Percentiles rank a stretch among this genome's conserved stretches.
These are phyloP conservation scores for Vulpes ferrilata DNA, from an alignment of 2,113 vertebrate species.

Conservation along the genomic window DNA sequence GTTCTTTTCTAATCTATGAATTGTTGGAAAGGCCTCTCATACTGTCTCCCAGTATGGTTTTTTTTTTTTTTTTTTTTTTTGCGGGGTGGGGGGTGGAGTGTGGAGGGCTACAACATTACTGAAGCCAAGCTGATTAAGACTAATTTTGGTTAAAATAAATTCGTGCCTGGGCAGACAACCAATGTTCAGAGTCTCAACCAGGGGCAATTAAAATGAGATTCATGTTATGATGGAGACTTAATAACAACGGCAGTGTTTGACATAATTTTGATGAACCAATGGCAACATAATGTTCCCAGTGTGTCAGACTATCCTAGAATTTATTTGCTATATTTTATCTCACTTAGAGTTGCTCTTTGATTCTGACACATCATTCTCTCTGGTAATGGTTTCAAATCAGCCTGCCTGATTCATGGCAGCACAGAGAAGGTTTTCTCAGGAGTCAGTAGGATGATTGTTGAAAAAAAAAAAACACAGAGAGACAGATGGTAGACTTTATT, in stretches of 20 bases:
- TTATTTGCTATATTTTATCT: constrained; percentile 49
- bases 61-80: neutral
- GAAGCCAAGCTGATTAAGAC: constrained; percentile 69
- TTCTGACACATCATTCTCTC: constrained; percentile 49
- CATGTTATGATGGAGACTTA: constrained; percentile 26
- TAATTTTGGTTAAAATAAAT: constrained; percentile 78
- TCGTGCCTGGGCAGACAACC: constrained; percentile 71
- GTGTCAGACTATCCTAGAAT: neutral
- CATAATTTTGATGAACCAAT: neutral
- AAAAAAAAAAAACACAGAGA: constrained; percentile 29
- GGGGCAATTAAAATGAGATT: constrained; percentile 43
- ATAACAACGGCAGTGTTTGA: neutral
- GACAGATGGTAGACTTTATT: constrained; percentile 80
- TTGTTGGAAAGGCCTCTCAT: constrained; percentile 20
- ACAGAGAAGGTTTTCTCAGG: constrained; percentile 39
- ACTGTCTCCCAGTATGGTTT: constrained; percentile 19
- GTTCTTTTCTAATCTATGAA: constrained; percentile 36
- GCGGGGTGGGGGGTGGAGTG: too few relatives aligned
- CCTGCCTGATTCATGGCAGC: constrained; percentile 59
- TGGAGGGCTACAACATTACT: neutral
- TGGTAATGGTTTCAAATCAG: constrained; percentile 65
- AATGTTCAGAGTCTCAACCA: constrained; percentile 9
- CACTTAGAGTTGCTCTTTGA: constrained; percentile 43
- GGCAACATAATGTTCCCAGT: neutral
- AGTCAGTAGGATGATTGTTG: constrained; percentile 51